Base-by-base conservation (phyloP, 1,140 invertebrate species). In the Aphidius ervi region DNA sequence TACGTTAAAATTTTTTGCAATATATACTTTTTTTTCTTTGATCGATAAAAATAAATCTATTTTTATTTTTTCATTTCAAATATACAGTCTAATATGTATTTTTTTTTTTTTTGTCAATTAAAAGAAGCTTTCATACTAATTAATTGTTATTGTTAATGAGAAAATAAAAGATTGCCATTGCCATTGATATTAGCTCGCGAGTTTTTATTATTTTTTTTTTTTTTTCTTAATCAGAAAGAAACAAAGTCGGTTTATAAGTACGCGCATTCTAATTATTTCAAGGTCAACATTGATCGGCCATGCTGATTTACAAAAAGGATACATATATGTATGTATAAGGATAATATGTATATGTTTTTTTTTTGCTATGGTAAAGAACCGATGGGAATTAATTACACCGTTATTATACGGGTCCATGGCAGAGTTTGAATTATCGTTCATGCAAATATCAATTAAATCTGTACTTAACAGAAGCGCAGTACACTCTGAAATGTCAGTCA, bases 121-220 rank as follows among this genome's bases (percentile, higher is more conserved):
- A 47, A 31, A 42, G 56, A 55, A 53, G 50, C 55, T 56, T 43
- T 23, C 31, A 50, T 47, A 16, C 56, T 64, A 64, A 64, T 64
- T 64, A 64, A 64, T 61, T 61, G 63, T 61, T 46, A 61, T 46
- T 48, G 56, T 54, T 64, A 64, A 64, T 64, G 59, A 64, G 58
- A 55, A 61, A 58, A 52, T 61, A 59, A 61, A 64, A 45, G 43
- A 61, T 58, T 46, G 37, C 47, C 31, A 31, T 31, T 31, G 4
- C 23, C 23, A 1, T 31, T 31, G 23, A 31, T 31, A 31, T 31
- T 31, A 31, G 23, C 23, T 31, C 23, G 23, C 23, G 23, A 31
- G 23, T 31, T 31, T 31, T 16, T 16, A 16, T 16, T 16, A 16
- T 16, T 16, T 31, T 31, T 31, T 31, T 31, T 31, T 31, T 31